phyloP scores from a whole-genome alignment of 2,888 invertebrate genomes.

The Dynastes maya region DNA sequence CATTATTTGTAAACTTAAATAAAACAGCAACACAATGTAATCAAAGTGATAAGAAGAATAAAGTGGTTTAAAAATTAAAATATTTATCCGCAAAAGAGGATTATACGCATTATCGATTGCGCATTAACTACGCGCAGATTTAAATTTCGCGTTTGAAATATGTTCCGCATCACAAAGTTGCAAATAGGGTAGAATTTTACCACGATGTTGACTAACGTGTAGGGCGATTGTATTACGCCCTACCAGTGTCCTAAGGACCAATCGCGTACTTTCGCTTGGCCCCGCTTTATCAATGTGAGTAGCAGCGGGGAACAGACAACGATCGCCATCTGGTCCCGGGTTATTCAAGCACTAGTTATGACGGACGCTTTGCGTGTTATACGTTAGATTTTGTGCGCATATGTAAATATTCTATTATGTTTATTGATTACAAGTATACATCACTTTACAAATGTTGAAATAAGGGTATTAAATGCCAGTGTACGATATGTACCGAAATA shows the following conservation, averaged over 20 bases:
- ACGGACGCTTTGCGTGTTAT: conserved; percentile 54
- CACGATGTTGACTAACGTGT: conserved; percentile 35
- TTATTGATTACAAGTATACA: conserved; percentile 45
- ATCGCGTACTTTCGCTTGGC: conserved; percentile 34
- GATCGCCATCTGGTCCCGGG: conserved; percentile 64
- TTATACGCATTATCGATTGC: conserved; percentile 56
- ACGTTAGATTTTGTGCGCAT: conserved; percentile 55
- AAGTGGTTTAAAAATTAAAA: not conserved
- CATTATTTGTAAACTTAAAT: too few species aligned
- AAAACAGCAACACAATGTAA: too few species aligned
- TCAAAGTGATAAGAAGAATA: too few species aligned
- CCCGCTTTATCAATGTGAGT: conserved; percentile 36
- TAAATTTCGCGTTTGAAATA: conserved; percentile 46
- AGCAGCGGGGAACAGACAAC: conserved; percentile 56
- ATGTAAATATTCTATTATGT: conserved; percentile 49
- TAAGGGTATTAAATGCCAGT: conserved; percentile 3
- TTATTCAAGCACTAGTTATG: conserved; percentile 53
- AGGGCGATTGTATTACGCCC: conserved; percentile 59
- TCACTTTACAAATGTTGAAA: conserved; percentile 16
- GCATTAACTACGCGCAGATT: conserved; percentile 51
- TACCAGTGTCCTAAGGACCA: conserved; percentile 49
- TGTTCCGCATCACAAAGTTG: too few species aligned
- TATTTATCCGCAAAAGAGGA: conserved; percentile 24
- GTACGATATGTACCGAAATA: conserved; percentile 27
- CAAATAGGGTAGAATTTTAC: conserved; percentile 42